These are phyloP conservation scores for Caenorhabditis remanei DNA, from an alignment of 1,140 invertebrate species.

Conservation along the genomic window DNA sequence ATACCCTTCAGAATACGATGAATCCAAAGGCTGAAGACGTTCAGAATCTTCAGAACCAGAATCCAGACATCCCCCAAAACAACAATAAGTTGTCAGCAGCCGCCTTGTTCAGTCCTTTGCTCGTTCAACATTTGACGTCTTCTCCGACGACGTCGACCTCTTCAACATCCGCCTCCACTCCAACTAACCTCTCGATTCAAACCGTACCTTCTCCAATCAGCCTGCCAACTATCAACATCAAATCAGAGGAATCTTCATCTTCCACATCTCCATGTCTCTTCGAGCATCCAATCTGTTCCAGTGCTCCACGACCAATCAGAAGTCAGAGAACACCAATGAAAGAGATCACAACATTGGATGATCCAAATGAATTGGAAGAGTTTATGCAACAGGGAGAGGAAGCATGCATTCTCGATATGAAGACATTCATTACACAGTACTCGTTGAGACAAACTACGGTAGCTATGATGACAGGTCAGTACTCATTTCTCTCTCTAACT, in stretches of 20 bases:
- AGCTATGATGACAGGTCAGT: conserved; percentile 74
- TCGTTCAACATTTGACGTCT: conserved; percentile 57
- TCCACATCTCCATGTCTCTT: conserved; percentile 19
- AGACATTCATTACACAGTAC: conserved; percentile 75
- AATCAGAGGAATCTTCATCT: background rate
- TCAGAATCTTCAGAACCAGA: background rate
- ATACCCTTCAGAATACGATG: too few species aligned
- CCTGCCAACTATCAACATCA: background rate
- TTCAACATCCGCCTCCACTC: conserved; percentile 25
- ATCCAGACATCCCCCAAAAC: background rate
- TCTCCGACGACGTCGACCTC: conserved; percentile 35
- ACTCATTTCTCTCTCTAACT: too few species aligned
- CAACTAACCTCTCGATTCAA: conserved; percentile 26
- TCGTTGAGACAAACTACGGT: conserved; percentile 76
- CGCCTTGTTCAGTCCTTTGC: conserved; percentile 27
- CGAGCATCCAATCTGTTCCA: conserved; percentile 30
- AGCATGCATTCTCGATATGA: conserved; percentile 74
- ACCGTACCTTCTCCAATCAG: conserved; percentile 54
- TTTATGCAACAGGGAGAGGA: conserved; percentile 76
- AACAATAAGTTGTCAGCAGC: background rate
- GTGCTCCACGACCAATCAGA: conserved; percentile 63
- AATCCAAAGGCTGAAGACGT: too few species aligned
- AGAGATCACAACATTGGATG: conserved; percentile 74
- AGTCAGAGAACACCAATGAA: conserved; percentile 70
- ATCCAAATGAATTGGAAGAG: conserved; percentile 73